phyloP scores from a whole-genome alignment of 2,113 vertebrate species.

The Scortum barcoo region DNA sequence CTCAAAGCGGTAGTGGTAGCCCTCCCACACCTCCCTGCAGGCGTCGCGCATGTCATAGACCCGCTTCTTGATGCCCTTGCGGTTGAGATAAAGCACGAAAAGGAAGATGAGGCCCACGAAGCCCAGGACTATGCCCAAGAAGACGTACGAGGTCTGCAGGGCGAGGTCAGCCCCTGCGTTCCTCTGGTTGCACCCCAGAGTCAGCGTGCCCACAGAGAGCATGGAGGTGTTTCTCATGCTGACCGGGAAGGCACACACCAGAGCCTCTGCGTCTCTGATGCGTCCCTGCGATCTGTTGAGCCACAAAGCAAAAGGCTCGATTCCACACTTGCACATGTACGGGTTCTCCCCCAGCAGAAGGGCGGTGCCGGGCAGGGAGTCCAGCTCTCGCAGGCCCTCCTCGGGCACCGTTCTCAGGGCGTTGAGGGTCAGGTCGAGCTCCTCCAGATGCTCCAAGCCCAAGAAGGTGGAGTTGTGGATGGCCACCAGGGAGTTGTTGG shows the following conservation, averaged over 20 bases:
- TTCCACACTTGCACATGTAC: constrained; percentile 83
- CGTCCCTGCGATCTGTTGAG: constrained; percentile 80
- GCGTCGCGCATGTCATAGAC: constrained; percentile 83
- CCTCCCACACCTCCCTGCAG: constrained; percentile 86
- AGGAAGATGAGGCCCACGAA: constrained; percentile 87
- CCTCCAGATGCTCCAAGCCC: constrained; percentile 78
- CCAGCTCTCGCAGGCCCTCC: constrained; percentile 81
- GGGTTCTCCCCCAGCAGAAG: constrained; percentile 84
- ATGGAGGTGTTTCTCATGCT: constrained; percentile 82
- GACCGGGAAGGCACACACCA: constrained; percentile 79
- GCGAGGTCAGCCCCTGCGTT: constrained; percentile 74
- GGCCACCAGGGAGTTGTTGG: constrained; percentile 86
- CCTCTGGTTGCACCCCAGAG: constrained; percentile 78
- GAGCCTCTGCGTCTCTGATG: constrained; percentile 66
- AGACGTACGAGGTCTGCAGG: constrained; percentile 87
- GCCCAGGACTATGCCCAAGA: constrained; percentile 84
- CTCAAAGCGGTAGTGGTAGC: constrained; percentile 87
- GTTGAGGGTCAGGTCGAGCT: constrained; percentile 84
- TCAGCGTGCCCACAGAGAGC: constrained; percentile 55
- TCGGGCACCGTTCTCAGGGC: constrained; percentile 78
- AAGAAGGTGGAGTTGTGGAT: constrained; percentile 82
- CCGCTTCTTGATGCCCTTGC: constrained; percentile 87
- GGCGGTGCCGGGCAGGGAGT: constrained; percentile 61
- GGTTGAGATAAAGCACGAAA: constrained; percentile 88
- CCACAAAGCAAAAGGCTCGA: constrained; percentile 83